Percentiles rank a stretch among this genome's conserved stretches.
phyloP scores from a whole-genome alignment of 2,797 vertebrate genomes.

The Meda fulgida region DNA sequence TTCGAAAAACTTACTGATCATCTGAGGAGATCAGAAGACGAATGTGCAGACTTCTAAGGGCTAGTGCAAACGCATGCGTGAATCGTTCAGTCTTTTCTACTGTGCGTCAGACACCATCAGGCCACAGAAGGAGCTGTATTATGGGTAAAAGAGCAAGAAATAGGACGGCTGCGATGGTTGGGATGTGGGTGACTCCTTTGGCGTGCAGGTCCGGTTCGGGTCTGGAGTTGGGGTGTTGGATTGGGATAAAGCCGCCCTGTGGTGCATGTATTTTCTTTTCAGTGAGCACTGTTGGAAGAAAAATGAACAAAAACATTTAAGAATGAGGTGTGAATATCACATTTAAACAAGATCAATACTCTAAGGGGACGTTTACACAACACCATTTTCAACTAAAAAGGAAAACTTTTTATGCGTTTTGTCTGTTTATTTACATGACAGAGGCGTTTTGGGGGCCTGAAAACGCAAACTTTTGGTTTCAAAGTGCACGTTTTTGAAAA shows the following conservation, averaged over 20 bases:
- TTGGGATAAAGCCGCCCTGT: background rate
- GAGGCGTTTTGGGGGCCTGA: background rate
- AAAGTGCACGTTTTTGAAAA: background rate
- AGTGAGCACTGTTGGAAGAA: background rate
- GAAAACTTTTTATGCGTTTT: background rate
- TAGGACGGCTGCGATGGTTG: background rate
- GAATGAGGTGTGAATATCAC: background rate
- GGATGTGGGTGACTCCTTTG: background rate
- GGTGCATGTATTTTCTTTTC: background rate
- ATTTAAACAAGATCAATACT: background rate
- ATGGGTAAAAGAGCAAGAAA: constrained; percentile 24
- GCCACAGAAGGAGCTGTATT: constrained; percentile 17
- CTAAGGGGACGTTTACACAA: background rate
- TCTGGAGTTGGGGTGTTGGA: background rate
- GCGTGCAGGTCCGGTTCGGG: background rate
- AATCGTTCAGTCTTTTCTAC: constrained; percentile 11
- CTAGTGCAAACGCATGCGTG: constrained; percentile 54
- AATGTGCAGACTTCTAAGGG: constrained; percentile 45
- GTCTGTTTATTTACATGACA: background rate
- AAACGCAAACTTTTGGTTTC: background rate
- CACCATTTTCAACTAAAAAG: background rate
- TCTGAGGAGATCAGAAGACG: constrained; percentile 28
- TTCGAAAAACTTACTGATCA: background rate
- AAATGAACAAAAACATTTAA: background rate
- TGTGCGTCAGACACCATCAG: constrained; percentile 32